phyloP scores from a whole-genome alignment of 2,888 invertebrate species.

The Acleris holmiana region DNA sequence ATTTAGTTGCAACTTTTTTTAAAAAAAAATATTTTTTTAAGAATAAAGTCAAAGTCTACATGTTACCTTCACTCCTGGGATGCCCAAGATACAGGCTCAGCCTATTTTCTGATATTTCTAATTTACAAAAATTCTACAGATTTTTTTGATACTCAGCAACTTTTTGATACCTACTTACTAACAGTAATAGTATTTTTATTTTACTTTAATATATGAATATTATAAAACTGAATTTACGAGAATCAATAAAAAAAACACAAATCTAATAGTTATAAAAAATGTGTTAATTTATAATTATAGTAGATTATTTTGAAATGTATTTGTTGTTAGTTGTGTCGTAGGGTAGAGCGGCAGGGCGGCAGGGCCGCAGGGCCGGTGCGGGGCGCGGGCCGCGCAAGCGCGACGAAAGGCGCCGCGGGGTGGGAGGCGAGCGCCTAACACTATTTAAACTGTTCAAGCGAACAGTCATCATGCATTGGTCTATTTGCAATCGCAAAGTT shows the following conservation, averaged over 20 bases:
- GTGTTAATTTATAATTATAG: not conserved
- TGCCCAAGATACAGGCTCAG: no score
- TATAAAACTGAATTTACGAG: no score
- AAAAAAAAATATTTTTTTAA: no score
- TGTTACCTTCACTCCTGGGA: no score
- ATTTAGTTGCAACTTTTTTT: no score
- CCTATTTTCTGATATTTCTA: no score
- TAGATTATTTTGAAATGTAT: not conserved
- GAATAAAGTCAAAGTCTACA: no score
- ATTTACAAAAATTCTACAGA: no score
- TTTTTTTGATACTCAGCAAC: no score
- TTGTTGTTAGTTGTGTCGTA: not conserved
- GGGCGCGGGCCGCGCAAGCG: constrained; percentile 84
- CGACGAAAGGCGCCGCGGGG: constrained; percentile 82
- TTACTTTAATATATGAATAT: no score
- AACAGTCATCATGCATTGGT: constrained; percentile 88
- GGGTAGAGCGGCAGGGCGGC: constrained; percentile 34
- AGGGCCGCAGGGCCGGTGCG: constrained; percentile 59
- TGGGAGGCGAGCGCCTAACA: constrained; percentile 82
- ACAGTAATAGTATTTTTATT: no score
- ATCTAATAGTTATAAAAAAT: not conserved
- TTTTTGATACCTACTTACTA: no score
- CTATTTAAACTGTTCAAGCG: constrained; percentile 87
- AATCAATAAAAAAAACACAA: not conserved
- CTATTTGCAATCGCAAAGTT: constrained; percentile 87